Conservation (phyloP, 2,113 vertebrate species). For the Equus przewalskii region DNA sequence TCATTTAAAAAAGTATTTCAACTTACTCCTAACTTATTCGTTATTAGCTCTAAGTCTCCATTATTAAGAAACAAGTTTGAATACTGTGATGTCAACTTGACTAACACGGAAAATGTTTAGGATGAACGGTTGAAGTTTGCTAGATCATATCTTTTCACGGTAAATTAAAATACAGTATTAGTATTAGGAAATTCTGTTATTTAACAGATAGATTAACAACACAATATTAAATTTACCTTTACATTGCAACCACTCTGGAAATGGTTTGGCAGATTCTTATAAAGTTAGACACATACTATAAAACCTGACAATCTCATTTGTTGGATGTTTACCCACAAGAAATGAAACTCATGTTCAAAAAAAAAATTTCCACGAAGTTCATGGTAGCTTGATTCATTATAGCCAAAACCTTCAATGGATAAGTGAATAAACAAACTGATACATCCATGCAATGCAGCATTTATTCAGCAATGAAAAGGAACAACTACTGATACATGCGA, state of each 20-base stretch:
- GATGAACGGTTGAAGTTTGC: background rate
- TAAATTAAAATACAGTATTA: background rate
- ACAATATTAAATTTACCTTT: background rate
- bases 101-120: background rate
- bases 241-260: background rate
- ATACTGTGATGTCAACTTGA: background rate
- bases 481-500: background rate
- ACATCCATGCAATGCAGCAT: background rate
- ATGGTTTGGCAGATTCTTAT: background rate
- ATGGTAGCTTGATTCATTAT: background rate
- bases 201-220: background rate
- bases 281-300: background rate
- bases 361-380: background rate
- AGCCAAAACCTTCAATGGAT: background rate
- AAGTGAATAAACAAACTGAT: background rate
- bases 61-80: background rate
- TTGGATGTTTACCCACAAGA: background rate
- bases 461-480: background rate
- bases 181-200: background rate
- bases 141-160: background rate
- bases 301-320: background rate
- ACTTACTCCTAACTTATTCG: background rate
- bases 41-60: background rate
- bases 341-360: background rate
- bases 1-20: slow-evolving; percentile 28